Evolutionary conservation across 2,888 invertebrate species (phyloP).

Genomic region (Amiota minor): DNA sequence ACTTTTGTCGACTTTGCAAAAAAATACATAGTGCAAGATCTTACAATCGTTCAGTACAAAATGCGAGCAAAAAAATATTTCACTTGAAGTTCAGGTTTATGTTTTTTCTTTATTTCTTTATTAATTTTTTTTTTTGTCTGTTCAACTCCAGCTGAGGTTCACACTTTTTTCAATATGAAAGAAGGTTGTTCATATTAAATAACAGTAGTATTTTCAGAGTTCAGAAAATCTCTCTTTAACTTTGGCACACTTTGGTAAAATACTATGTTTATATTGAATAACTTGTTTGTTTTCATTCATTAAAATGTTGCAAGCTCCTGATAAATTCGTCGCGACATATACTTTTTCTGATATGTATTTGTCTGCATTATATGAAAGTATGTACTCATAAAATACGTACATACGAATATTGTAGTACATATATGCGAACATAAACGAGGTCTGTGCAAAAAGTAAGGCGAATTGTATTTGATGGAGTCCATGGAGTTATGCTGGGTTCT

Average conservation of each 20-base stretch:
- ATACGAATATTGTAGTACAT: no score
- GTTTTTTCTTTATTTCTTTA: conserved; percentile 36
- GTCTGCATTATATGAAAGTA: neutral
- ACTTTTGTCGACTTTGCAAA: conserved; percentile 71
- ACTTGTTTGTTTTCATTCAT: no score
- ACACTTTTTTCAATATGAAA: conserved; percentile 32
- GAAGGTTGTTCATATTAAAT: conserved; percentile 58
- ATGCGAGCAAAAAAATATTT: conserved; percentile 42
- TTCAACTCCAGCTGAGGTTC: conserved; percentile 52
- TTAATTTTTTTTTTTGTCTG: conserved; percentile 44
- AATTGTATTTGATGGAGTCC: no score
- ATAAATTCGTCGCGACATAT: no score
- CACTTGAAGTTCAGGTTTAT: conserved; percentile 46
- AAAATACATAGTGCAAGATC: conserved; percentile 41
- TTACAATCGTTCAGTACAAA: neutral
- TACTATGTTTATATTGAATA: no score
- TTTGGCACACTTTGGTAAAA: conserved; percentile 5
- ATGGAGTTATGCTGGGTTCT: no score
- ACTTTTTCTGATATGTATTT: neutral
- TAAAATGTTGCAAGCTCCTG: no score
- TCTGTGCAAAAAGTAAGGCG: no score
- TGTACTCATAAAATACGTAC: no score
- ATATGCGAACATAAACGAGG: no score
- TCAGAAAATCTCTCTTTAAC: neutral
- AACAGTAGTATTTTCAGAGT: conserved; percentile 23